A percentile compares a stretch with the other conserved stretches of the same genome.
These are phyloP conservation scores for Meiosimyza platycephala DNA, from an alignment of 2,888 invertebrate species.

Conservation along the genomic window DNA sequence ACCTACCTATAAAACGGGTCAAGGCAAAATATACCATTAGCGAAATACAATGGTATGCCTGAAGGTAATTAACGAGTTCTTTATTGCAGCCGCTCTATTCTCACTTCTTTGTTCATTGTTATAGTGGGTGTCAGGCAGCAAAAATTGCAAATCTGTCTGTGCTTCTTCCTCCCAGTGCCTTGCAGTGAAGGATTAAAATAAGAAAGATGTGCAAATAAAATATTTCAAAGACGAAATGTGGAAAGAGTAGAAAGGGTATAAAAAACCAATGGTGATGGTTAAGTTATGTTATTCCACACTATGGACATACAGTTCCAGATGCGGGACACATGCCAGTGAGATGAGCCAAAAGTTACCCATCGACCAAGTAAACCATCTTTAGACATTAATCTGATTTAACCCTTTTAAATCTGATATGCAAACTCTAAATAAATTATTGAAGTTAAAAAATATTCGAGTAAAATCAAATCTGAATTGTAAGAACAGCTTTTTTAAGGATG, in stretches of 20 bases:
- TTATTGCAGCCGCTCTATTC: conserved; percentile 50
- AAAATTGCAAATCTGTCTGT: not conserved
- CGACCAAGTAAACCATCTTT: not conserved
- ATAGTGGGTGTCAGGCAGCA: not conserved
- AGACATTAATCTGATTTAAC: not conserved
- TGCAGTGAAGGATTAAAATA: conserved; percentile 63
- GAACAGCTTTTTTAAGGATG: no score
- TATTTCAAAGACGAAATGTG: conserved; percentile 54
- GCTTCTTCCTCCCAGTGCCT: conserved; percentile 32
- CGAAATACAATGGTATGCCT: conserved; percentile 37
- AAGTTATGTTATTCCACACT: conserved; percentile 1
- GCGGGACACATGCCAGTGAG: conserved; percentile 21
- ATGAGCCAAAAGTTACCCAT: conserved; percentile 7
- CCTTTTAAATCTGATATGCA: no score
- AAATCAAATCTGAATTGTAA: no score
- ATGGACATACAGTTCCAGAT: conserved; percentile 19
- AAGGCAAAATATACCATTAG: not conserved
- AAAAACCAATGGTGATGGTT: conserved; percentile 20
- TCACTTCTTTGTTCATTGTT: not conserved
- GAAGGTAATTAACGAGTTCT: conserved; percentile 61
- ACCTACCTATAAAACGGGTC: conserved; percentile 5
- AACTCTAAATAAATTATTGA: no score
- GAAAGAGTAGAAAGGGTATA: conserved; percentile 48
- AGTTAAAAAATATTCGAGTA: no score
- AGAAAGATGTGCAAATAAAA: conserved; percentile 65